Percentiles rank a stretch among this genome's conserved stretches.
These are phyloP conservation scores for Cetoscarus ocellatus DNA, from an alignment of 2,797 vertebrate genomes.

Conservation along the genomic window DNA sequence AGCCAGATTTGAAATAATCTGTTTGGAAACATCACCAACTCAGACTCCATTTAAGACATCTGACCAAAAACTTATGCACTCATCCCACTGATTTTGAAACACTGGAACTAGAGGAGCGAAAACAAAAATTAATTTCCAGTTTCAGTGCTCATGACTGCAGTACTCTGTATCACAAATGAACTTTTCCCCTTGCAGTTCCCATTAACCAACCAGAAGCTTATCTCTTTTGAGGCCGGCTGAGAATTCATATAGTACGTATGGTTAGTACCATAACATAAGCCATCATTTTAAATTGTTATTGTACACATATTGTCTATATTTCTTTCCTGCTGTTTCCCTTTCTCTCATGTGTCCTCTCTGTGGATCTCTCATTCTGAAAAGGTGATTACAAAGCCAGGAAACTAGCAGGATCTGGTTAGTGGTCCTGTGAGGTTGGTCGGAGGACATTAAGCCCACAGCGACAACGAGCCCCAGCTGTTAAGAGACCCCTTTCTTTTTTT, in stretches of 20 bases:
- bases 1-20: no score
- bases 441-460: constrained; percentile 67
- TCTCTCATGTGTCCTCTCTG: constrained; percentile 14
- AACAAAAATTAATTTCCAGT: no score
- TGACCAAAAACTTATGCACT: no score
- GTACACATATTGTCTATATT: constrained; percentile 31
- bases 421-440: constrained; percentile 67
- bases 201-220: constrained; percentile 18
- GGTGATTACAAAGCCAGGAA: constrained; percentile 57
- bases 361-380: constrained; percentile 25
- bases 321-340: neutral
- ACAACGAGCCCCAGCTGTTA: constrained; percentile 75
- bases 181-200: constrained; percentile 8
- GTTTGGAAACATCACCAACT: no score
- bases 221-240: constrained; percentile 24
- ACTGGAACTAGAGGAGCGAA: no score
- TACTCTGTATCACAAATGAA: constrained; percentile 13
- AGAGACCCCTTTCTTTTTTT: neutral
- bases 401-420: constrained; percentile 63
- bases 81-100: no score
- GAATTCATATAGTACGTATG: constrained; percentile 33
- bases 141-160: no score
- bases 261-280: constrained; percentile 41
- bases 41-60: no score
- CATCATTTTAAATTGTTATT: constrained; percentile 15